A percentile compares a stretch with the other conserved stretches of the same genome.
Conservation (phyloP, 1,140 invertebrate genomes). For the Homarus americanus region DNA sequence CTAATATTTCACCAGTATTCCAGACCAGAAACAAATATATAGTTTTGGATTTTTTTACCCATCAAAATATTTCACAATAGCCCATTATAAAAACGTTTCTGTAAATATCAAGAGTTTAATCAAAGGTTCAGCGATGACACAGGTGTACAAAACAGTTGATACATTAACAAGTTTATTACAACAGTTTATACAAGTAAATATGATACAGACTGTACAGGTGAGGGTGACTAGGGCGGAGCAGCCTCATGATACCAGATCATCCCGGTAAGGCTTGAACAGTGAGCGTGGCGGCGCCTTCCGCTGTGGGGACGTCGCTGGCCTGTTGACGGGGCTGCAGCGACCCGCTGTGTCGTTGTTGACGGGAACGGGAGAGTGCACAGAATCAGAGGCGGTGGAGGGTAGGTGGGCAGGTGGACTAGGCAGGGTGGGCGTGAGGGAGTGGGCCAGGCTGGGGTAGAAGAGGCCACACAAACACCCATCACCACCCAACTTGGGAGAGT, state of each 20-base stretch:
- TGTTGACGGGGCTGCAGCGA: not conserved
- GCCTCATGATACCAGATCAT: conserved; percentile 40
- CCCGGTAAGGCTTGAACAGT: conserved; percentile 42
- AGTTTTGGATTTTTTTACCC: too few relatives aligned
- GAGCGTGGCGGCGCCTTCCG: not conserved
- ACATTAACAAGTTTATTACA: not conserved
- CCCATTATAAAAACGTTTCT: too few relatives aligned
- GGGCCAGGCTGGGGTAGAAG: conserved; percentile 11
- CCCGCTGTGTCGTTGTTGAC: too few relatives aligned
- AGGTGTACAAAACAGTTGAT: too few relatives aligned
- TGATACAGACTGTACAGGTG: not conserved
- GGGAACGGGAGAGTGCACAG: not conserved
- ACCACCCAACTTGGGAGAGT: conserved; percentile 44
- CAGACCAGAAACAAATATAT: too few relatives aligned
- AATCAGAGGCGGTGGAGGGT: not conserved
- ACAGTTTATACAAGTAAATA: not conserved
- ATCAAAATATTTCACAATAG: too few relatives aligned
- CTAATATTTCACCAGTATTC: too few relatives aligned
- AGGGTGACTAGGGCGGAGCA: not conserved
- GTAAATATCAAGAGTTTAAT: too few relatives aligned
- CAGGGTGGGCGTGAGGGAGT: not conserved
- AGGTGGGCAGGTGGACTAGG: not conserved
- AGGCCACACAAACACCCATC: conserved; percentile 40
- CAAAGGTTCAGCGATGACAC: too few relatives aligned
- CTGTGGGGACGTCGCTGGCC: not conserved